phyloP scores from a whole-genome alignment of 2,797 vertebrate genomes.

The Typhlichthys eigenmanni region DNA sequence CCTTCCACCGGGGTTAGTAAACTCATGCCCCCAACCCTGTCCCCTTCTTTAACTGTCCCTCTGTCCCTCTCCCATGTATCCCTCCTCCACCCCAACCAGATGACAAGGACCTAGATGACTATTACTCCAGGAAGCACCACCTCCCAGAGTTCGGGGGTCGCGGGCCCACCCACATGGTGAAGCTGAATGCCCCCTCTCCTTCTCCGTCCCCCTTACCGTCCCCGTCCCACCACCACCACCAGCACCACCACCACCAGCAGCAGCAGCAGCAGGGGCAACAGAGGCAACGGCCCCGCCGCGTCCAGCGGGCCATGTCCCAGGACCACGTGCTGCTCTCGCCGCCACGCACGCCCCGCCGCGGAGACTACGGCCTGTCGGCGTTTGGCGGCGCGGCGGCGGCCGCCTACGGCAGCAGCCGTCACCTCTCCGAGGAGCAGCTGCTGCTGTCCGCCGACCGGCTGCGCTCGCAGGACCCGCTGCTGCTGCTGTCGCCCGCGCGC shows the following conservation, averaged over 20 bases:
- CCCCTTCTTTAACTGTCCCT: not conserved
- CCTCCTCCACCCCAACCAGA: conserved; percentile 58
- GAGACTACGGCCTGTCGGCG: conserved; percentile 63
- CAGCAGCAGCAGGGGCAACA: conserved; percentile 65
- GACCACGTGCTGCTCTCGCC: conserved; percentile 82
- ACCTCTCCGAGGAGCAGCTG: conserved; percentile 93
- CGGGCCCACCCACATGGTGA: conserved; percentile 90
- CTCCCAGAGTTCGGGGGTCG: conserved; percentile 85
- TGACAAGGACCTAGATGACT: conserved; percentile 91
- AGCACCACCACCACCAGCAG: conserved; percentile 64
- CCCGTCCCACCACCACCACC: conserved; percentile 51
- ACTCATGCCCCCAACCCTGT: not conserved
- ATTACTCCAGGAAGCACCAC: conserved; percentile 89
- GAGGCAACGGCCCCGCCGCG: conserved; percentile 71
- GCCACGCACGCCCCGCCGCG: conserved; percentile 79
- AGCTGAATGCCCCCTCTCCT: conserved; percentile 80
- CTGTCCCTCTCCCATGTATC: not conserved
- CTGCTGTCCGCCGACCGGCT: conserved; percentile 92
- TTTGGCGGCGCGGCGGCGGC: conserved; percentile 62
- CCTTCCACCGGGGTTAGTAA: too few relatives aligned
- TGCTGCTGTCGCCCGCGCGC: conserved; percentile 92
- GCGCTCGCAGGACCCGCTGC: conserved; percentile 94
- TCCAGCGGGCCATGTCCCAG: conserved; percentile 82
- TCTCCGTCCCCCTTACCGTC: conserved; percentile 18
- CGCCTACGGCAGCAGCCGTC: conserved; percentile 79